Evolutionary conservation across 2,113 vertebrate genomes (phyloP).

Genomic region (Petroica traversi): DNA sequence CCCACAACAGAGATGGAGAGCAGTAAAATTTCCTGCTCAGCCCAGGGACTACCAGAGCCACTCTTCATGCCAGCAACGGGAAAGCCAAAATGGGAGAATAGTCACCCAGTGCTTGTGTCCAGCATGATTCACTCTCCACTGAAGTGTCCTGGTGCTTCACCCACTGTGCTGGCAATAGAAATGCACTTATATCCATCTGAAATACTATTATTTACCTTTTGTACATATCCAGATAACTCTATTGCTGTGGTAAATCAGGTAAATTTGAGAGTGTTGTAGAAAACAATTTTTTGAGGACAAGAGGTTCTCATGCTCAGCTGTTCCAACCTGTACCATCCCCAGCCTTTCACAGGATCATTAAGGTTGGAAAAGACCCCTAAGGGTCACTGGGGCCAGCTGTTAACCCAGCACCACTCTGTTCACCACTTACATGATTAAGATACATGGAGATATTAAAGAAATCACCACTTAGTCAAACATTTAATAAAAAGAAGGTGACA

Average conservation of each 20-base stretch:
- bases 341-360: neutral
- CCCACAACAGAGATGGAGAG: neutral
- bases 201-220: neutral
- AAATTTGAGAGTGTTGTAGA: neutral
- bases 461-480: neutral
- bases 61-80: neutral
- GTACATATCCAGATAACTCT: neutral
- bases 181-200: neutral
- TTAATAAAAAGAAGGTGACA: neutral
- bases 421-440: neutral
- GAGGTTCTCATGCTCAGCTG: neutral
- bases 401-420: neutral
- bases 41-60: neutral
- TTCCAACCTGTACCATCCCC: neutral
- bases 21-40: neutral
- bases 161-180: neutral
- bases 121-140: accelerated
- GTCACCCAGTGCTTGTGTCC: neutral
- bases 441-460: neutral
- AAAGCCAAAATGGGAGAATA: neutral
- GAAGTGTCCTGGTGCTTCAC: neutral
- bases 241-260: too few relatives aligned
- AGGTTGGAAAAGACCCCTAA: neutral
- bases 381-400: neutral
- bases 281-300: neutral